phyloP scores from a whole-genome alignment of 64 coral and sea anemone genomes.

The Pocillopora verrucosa region DNA sequence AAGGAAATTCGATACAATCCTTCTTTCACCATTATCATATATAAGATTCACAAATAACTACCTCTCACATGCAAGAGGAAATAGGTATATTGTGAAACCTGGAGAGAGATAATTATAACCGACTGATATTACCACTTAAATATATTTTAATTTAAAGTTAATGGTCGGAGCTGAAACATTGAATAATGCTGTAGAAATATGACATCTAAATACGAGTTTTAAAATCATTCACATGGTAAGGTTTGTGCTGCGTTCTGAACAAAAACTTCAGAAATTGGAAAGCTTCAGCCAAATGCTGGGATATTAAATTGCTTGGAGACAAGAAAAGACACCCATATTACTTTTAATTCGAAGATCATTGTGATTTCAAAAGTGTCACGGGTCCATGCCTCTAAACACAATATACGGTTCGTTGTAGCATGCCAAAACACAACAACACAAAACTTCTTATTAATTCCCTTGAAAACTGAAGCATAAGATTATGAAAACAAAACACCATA shows the following conservation, averaged over 20 bases:
- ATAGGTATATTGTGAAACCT: no score
- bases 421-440: background rate
- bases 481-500: background rate
- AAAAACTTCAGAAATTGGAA: no score
- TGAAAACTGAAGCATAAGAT: background rate
- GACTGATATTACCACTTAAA: no score
- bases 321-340: background rate
- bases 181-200: no score
- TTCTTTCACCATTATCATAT: background rate
- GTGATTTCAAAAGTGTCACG: background rate
- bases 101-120: background rate
- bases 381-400: no score
- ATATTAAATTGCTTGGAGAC: background rate
- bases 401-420: background rate
- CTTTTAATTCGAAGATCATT: background rate
- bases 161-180: no score
- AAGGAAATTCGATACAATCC: background rate
- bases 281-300: no score
- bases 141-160: no score
- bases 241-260: no score
- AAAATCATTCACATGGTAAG: no score
- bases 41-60: background rate
- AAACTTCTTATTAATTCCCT: background rate
- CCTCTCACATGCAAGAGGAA: no score
- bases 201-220: no score